A percentile compares a stretch with the other conserved stretches of the same genome.
Evolutionary conservation across 2,113 vertebrate species (phyloP).

Genomic region (Erpornis zantholeuca): DNA sequence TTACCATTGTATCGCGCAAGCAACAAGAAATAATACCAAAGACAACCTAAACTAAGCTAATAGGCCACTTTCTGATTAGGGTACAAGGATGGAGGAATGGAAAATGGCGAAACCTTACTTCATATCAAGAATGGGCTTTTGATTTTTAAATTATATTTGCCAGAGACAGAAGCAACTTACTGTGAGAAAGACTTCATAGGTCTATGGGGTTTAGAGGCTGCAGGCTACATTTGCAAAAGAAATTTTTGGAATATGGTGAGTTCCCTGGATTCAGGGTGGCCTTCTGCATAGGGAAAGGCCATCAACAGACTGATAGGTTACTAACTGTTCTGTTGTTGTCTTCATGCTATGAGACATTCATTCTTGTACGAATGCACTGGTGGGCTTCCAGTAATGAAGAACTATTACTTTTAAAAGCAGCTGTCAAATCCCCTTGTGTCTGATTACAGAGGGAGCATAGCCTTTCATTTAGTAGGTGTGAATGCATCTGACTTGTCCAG

Average conservation of each 20-base stretch:
- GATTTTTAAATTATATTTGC: not conserved
- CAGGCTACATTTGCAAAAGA: not conserved
- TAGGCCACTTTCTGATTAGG: not conserved
- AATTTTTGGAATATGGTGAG: not conserved
- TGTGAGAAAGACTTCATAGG: not conserved
- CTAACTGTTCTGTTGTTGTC: not conserved
- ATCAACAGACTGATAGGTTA: not conserved
- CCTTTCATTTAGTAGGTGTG: not conserved
- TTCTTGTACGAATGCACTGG: not conserved
- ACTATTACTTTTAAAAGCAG: not conserved
- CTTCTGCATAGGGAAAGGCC: not conserved
- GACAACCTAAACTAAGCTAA: not conserved
- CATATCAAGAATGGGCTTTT: not conserved
- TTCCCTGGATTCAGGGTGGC: not conserved
- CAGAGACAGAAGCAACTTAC: not conserved
- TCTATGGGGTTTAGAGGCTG: not conserved
- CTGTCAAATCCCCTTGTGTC: not conserved
- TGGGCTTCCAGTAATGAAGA: not conserved
- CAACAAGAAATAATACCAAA: not conserved
- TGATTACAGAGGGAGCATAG: not conserved
- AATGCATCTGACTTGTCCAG: not conserved
- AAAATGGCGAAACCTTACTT: not conserved
- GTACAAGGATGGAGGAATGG: not conserved
- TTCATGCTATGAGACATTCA: not conserved
- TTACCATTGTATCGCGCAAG: not conserved